phyloP scores from a whole-genome alignment of 2,113 vertebrate species.

The Cyphomyrus discorhynchus region DNA sequence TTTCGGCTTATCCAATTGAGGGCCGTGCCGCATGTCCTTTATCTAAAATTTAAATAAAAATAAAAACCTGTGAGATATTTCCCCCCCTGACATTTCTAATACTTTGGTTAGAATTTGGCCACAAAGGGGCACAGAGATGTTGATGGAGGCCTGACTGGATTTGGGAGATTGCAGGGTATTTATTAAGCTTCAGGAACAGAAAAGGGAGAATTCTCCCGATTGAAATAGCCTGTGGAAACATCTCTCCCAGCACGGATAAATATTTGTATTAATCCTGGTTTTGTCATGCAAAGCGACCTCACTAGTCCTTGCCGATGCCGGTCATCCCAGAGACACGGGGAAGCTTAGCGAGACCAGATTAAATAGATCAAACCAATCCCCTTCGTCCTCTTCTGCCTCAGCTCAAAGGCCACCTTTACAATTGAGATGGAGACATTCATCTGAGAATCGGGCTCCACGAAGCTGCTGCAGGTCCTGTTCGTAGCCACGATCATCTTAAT shows the following conservation, averaged over 20 bases:
- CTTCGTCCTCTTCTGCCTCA: neutral
- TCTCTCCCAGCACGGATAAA: slow-evolving; percentile 9
- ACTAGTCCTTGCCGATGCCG: neutral
- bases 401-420: slow-evolving; percentile 17
- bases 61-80: neutral
- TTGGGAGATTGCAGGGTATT: neutral
- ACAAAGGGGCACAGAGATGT: neutral
- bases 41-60: slow-evolving; percentile 9
- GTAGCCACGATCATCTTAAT: slow-evolving; percentile 2
- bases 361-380: slow-evolving; percentile 20
- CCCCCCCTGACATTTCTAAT: neutral
- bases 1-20: neutral
- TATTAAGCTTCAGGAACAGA: neutral
- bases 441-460: slow-evolving; percentile 8
- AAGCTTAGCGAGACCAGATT: slow-evolving; percentile 12
- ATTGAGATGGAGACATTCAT: slow-evolving; percentile 19
- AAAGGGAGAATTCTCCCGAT: neutral
- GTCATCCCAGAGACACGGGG: neutral
- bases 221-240: slow-evolving; percentile 4
- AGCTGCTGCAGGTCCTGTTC: neutral
- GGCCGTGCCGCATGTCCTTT: neutral
- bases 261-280: slow-evolving; percentile 27
- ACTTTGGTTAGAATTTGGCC: slow-evolving; percentile 4
- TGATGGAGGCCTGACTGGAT: neutral
- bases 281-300: slow-evolving; percentile 21